These are phyloP conservation scores for Vulpes lagopus DNA, from an alignment of 2,113 vertebrate species.

Conservation along the genomic window DNA sequence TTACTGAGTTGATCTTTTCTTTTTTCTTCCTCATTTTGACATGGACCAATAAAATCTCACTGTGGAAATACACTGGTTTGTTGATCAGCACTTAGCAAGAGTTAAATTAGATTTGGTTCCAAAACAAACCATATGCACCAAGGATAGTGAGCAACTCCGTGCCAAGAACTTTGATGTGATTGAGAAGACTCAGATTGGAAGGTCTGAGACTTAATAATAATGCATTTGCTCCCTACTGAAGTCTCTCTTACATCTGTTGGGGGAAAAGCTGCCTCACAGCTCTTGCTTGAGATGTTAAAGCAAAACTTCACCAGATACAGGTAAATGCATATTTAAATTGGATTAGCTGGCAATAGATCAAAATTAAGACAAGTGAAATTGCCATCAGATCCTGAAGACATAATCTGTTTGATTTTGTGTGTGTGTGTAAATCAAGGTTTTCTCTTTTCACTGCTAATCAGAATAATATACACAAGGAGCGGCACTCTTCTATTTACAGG, in stretches of 20 bases:
- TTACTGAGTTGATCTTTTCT: not conserved
- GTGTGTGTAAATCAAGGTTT: not conserved
- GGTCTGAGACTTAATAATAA: not conserved
- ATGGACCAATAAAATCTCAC: constrained; percentile 5
- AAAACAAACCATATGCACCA: not conserved
- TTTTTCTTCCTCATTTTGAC: not conserved
- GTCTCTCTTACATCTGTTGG: not conserved
- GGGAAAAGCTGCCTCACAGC: not conserved
- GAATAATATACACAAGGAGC: not conserved
- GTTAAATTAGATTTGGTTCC: constrained; percentile 25
- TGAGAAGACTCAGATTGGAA: constrained; percentile 36
- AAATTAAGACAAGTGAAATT: not conserved
- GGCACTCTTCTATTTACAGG: not conserved
- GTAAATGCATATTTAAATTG: not conserved
- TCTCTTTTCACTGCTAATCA: not conserved
- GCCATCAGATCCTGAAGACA: not conserved
- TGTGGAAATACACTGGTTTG: not conserved
- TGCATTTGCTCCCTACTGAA: not conserved
- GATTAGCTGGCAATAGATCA: not conserved
- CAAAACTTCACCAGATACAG: not conserved
- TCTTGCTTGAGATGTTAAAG: not conserved
- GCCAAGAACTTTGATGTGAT: constrained; percentile 34
- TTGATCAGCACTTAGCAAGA: constrained; percentile 55
- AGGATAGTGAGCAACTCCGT: not conserved
- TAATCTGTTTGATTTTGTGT: not conserved